phyloP scores from a whole-genome alignment of 2,888 invertebrate species.

The Hanleya hanleyi region DNA sequence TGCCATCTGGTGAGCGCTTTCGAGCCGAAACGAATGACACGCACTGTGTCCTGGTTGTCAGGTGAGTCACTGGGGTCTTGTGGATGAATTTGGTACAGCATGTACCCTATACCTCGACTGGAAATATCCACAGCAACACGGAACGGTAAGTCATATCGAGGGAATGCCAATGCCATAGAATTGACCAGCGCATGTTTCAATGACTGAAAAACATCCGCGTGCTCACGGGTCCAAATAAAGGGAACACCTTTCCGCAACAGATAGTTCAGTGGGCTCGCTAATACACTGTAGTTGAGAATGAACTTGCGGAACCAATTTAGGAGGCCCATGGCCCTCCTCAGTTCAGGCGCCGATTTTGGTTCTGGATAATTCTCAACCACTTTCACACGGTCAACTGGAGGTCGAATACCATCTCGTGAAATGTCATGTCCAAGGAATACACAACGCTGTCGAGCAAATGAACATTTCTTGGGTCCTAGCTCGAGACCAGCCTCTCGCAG shows the following conservation, averaged over 20 bases:
- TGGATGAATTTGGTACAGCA: conserved; percentile 5
- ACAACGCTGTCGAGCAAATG: not conserved
- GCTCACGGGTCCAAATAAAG: conserved; percentile 8
- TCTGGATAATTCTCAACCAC: no score
- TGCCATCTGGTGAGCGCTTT: not conserved
- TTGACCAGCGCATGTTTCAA: conserved; percentile 1
- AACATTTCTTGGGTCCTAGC: conserved; percentile 9
- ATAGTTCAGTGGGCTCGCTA: not conserved
- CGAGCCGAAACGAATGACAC: not conserved
- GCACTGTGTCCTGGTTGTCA: not conserved
- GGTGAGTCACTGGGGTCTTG: not conserved
- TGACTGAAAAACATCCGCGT: conserved; percentile 5
- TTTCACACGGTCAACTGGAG: no score
- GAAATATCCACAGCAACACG: conserved; percentile 14
- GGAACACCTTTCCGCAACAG: conserved; percentile 1
- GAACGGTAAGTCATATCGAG: conserved; percentile 17
- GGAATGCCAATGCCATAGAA: conserved; percentile 17
- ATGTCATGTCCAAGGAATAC: conserved; percentile 7
- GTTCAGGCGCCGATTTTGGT: no score
- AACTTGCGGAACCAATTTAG: conserved; percentile 20
- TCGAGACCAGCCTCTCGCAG: not conserved
- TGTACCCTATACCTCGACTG: conserved; percentile 12
- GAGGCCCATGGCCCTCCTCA: no score
- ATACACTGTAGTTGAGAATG: conserved; percentile 13
- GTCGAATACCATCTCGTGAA: no score